phyloP scores from a whole-genome alignment of 2,888 invertebrate genomes.

The Anodontia alba region DNA sequence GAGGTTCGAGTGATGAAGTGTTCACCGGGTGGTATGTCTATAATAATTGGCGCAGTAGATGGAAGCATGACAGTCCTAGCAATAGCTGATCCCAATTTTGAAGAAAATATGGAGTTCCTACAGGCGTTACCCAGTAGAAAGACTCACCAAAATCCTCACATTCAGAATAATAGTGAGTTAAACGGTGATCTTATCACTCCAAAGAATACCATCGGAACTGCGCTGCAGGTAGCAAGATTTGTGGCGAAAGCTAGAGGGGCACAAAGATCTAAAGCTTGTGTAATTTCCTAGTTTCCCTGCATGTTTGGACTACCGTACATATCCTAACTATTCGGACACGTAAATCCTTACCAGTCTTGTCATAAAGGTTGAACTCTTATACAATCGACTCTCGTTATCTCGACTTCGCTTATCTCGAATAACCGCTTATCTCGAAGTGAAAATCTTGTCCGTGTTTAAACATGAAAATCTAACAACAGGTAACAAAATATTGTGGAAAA shows the following conservation, averaged over 20 bases:
- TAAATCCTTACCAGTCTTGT: not conserved
- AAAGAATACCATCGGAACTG: slow-evolving; percentile 78
- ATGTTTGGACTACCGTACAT: not conserved
- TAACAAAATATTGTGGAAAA: too few species aligned
- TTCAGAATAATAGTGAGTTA: slow-evolving; percentile 37
- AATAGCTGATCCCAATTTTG: slow-evolving; percentile 88
- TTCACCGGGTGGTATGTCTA: slow-evolving; percentile 78
- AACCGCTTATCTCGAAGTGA: too few species aligned
- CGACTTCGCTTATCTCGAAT: too few species aligned
- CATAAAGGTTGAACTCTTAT: not conserved
- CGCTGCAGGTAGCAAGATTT: slow-evolving; percentile 81
- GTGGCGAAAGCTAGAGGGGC: slow-evolving; percentile 81
- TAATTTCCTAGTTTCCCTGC: slow-evolving; percentile 64
- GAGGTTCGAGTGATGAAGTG: slow-evolving; percentile 81
- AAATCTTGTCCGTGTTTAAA: too few species aligned
- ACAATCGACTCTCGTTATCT: too few species aligned
- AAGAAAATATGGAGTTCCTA: slow-evolving; percentile 76
- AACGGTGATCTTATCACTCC: slow-evolving; percentile 67
- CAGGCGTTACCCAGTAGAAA: slow-evolving; percentile 77
- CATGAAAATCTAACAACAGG: too few species aligned
- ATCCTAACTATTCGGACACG: not conserved
- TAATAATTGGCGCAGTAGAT: slow-evolving; percentile 95
- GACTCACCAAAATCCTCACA: slow-evolving; percentile 55
- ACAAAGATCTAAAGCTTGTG: slow-evolving; percentile 80
- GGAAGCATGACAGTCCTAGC: slow-evolving; percentile 97